Conservation (phyloP, 2,113 vertebrate species). For the Aleadryas rufinucha region DNA sequence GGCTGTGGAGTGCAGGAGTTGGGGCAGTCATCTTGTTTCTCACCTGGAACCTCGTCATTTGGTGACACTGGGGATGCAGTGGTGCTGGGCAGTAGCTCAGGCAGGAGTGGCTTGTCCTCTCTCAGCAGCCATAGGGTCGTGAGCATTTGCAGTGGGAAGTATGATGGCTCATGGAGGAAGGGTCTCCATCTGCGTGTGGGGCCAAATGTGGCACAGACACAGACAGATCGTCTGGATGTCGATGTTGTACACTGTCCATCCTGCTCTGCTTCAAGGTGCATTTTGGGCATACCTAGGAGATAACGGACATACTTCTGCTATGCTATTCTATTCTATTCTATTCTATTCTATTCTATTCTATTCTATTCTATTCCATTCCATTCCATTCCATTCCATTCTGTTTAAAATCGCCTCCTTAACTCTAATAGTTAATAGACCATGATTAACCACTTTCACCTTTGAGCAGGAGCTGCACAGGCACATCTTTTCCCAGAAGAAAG, state of each 20-base stretch:
- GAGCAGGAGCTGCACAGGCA: neutral
- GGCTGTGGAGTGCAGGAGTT: neutral
- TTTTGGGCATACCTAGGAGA: neutral
- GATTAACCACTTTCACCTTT: neutral
- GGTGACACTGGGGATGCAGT: neutral
- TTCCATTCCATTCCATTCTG: too few relatives aligned
- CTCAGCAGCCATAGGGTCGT: fast-evolving
- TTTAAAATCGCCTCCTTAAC: neutral
- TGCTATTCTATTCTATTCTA: neutral
- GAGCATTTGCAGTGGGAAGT: neutral
- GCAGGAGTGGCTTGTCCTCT: neutral
- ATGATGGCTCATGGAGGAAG: fast-evolving
- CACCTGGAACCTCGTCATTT: fast-evolving
- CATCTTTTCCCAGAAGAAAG: neutral
- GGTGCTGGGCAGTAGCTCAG: neutral
- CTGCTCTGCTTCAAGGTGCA: neutral
- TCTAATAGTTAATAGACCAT: neutral
- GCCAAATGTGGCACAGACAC: neutral
- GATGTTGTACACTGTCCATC: fast-evolving
- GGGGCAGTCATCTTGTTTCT: fast-evolving
- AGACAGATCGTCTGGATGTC: neutral
- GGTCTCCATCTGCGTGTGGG: fast-evolving
- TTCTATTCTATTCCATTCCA: neutral
- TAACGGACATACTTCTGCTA: neutral
- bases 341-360: neutral